Evolutionary conservation across 2,797 vertebrate species (phyloP).

Genomic region (Falco peregrinus): DNA sequence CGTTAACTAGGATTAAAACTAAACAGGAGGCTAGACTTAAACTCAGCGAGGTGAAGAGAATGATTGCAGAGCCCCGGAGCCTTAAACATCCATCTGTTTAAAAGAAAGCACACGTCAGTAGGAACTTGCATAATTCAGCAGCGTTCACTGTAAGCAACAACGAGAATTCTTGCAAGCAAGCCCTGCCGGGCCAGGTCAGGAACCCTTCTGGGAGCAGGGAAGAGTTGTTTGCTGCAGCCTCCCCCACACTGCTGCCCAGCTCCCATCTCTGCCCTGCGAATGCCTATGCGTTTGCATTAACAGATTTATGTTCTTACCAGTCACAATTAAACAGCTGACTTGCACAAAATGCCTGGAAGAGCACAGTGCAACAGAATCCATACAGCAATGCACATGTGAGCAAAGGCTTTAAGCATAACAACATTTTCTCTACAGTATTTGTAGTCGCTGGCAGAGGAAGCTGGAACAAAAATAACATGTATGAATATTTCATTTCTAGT

Average conservation of each 20-base stretch:
- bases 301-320: neutral
- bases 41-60: neutral
- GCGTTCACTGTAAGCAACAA: rapidly evolving
- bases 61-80: neutral
- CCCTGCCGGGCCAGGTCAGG: neutral
- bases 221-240: neutral
- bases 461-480: constrained; percentile 38
- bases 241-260: neutral
- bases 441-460: neutral
- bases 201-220: neutral
- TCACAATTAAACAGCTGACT: neutral
- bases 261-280: neutral
- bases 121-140: constrained; percentile 3
- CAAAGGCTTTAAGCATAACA: neutral
- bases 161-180: neutral
- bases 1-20: neutral
- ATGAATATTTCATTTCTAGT: constrained; percentile 70
- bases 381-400: neutral
- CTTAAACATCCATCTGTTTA: neutral
- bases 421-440: neutral
- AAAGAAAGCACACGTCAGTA: neutral
- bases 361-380: neutral
- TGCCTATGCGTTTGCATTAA: rapidly evolving
- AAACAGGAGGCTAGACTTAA: neutral
- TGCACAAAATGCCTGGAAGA: neutral